phyloP scores from a whole-genome alignment of 1,140 invertebrate species.

The Coelopa frigida region DNA sequence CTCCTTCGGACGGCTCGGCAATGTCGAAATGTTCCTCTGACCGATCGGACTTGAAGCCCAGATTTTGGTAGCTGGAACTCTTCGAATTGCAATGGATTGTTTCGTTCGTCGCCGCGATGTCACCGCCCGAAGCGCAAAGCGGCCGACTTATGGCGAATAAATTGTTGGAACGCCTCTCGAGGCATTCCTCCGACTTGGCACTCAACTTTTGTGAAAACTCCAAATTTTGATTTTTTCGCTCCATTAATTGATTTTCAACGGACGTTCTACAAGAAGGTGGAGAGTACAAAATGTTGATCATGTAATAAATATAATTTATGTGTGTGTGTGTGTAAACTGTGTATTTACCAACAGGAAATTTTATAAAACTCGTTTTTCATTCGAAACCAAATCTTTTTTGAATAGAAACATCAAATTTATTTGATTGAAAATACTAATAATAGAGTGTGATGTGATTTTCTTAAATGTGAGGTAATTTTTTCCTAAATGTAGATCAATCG shows the following conservation, averaged over 20 bases:
- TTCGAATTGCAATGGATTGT: constrained; percentile 10
- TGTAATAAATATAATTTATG: not conserved
- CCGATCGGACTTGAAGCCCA: constrained; percentile 5
- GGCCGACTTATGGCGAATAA: constrained; percentile 2
- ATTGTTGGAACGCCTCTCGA: constrained; percentile 3
- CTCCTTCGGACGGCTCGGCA: constrained; percentile 6
- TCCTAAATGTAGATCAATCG: too few species aligned
- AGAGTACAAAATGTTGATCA: not conserved
- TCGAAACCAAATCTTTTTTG: too few species aligned
- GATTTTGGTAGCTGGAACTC: constrained; percentile 9
- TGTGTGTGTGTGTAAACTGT: constrained; percentile 20
- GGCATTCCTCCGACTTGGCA: constrained; percentile 8
- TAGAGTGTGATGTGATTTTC: too few species aligned
- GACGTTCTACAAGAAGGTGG: not conserved
- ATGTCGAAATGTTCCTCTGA: constrained; percentile 8
- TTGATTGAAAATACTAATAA: too few species aligned
- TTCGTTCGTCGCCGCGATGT: constrained; percentile 1
- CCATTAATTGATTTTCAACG: constrained; percentile 11
- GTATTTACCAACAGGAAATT: constrained; percentile 35
- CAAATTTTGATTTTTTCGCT: constrained; percentile 21
- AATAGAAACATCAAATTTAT: too few species aligned
- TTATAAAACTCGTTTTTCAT: constrained; percentile 15
- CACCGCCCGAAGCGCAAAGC: constrained; percentile 8
- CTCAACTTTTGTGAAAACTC: constrained; percentile 10
- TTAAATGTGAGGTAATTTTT: too few species aligned